Evolutionary conservation across 2,113 vertebrate species (phyloP).

Genomic region (Nothoprocta perdicaria): DNA sequence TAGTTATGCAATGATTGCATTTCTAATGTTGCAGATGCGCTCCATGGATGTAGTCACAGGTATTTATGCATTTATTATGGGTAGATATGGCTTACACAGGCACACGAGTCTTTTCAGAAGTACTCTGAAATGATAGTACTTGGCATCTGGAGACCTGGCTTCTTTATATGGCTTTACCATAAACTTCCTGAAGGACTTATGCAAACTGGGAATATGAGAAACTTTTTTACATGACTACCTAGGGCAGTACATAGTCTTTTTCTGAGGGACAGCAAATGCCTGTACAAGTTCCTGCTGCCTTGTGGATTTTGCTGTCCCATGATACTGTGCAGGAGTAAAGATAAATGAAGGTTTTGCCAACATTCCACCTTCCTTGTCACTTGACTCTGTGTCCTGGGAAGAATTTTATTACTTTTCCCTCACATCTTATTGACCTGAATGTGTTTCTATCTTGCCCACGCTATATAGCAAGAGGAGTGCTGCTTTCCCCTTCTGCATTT

Average conservation of each 20-base stretch:
- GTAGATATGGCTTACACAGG: not conserved
- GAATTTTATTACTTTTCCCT: not conserved
- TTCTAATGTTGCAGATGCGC: not conserved
- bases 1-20: not conserved
- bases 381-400: not conserved
- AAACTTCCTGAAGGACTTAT: not conserved
- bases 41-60: not conserved
- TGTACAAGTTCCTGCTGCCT: not conserved
- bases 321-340: not conserved
- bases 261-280: not conserved
- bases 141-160: not conserved
- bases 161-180: constrained; percentile 2
- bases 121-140: constrained; percentile 1
- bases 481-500: not conserved
- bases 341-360: not conserved
- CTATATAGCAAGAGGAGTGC: not conserved
- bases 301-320: not conserved
- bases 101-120: not conserved
- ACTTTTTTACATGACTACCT: not conserved
- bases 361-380: constrained; percentile 1
- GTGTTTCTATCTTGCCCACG: not conserved
- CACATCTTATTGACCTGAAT: not conserved
- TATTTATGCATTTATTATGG: not conserved
- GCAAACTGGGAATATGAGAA: not conserved
- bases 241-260: not conserved